Evolutionary conservation across 1,140 invertebrate species (phyloP), one percentile per base, ranked within the genome.

Genomic region (Euglossa dilemma): DNA sequence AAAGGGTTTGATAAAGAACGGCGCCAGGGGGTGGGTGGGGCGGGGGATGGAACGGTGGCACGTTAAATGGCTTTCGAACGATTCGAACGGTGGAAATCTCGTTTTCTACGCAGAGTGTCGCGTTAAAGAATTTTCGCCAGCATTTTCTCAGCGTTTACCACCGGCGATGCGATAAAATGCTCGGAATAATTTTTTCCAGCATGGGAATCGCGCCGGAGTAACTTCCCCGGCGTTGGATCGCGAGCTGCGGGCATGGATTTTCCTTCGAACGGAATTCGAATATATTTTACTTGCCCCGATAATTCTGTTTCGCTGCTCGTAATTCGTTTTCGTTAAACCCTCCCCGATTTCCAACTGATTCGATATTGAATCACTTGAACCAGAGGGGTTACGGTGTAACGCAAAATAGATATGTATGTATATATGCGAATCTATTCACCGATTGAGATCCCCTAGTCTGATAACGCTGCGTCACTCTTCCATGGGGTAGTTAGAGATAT

Each of bases 381-480:
- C 36, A 25, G 57, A 86, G 86, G 85, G 81, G 76, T 71, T 78
- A 67, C 71, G 54, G 69, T 54, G 71, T 71, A 71, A 86, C 80
- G 36, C 50, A 67, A 87, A 87, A 87, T 80, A 84, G 81, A 87
- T 87, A 87, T 80, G 61, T 87, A 86, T 80, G 67, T 84, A 76
- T 86, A 86, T 84, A 87, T 72, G 82, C 78, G 85, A 84, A 74
- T 80, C 80, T 76, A 87, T 86, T 87, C 85, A 61, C 59, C 52
- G 76, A 79, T 63, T 64, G 61, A 67, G 75, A 87, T 87, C 85
- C 75, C 86, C 81, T 28, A 78, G 25, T 66, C 36, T 57, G 85
- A 87, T 84, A 87, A 72, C 66, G 52, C 63, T 63, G 81, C 73
- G 75, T 67, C 64, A 85, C 71, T 85, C 75, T 80, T 88, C 25